Conservation (phyloP, 1,140 invertebrate genomes). For the Caenorhabditis remanei region DNA sequence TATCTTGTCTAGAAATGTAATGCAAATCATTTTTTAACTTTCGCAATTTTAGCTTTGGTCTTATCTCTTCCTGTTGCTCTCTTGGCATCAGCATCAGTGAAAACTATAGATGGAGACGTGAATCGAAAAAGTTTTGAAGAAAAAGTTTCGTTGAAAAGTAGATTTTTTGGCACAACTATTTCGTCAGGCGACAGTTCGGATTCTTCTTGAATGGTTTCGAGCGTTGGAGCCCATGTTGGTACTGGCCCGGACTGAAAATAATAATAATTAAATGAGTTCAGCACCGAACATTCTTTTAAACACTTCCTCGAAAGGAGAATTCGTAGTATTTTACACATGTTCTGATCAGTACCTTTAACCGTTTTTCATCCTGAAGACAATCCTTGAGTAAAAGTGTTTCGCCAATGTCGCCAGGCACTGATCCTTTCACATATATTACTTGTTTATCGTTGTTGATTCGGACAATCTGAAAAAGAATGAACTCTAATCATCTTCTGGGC, state of each 20-base stretch:
- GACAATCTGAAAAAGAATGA: conserved; percentile 63
- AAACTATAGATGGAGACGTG: conserved; percentile 71
- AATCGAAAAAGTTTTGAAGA: conserved; percentile 70
- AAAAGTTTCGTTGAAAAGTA: conserved; percentile 69
- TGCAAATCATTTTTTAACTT: conserved; percentile 73
- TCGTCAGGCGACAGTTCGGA: conserved; percentile 9
- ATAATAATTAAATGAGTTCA: neutral
- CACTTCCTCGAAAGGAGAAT: no score
- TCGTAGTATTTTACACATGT: neutral
- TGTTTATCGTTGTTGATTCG: conserved; percentile 75
- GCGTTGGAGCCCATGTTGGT: conserved; percentile 71
- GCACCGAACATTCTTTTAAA: no score
- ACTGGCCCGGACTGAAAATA: conserved; percentile 62
- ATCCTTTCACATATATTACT: conserved; percentile 76
- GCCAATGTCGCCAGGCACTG: conserved; percentile 72
- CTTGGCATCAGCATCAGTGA: conserved; percentile 71
- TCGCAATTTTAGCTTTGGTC: conserved; percentile 73
- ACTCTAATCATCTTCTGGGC: no score
- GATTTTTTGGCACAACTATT: conserved; percentile 36
- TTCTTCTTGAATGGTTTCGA: conserved; percentile 66
- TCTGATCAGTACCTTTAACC: conserved; percentile 1
- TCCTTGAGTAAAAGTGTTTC: conserved; percentile 73
- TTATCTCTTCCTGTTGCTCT: conserved; percentile 70
- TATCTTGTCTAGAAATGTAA: neutral
- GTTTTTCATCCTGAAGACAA: conserved; percentile 66